phyloP scores from a whole-genome alignment of 2,113 vertebrate species.

The Hepsetus odoe region DNA sequence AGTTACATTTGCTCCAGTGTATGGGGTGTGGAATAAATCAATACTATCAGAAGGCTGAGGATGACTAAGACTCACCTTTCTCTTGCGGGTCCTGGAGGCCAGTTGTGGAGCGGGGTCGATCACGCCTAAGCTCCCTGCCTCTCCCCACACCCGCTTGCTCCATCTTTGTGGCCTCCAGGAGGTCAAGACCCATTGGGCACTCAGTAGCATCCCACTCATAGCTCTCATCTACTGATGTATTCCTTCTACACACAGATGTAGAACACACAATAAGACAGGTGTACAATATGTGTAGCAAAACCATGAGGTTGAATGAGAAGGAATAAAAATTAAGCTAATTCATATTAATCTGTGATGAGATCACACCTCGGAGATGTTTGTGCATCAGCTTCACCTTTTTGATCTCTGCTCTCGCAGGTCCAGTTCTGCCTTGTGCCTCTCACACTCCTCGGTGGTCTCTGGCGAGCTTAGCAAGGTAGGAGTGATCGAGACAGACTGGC shows the following conservation, averaged over 20 bases:
- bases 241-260: conserved; percentile 70
- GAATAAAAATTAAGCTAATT: conserved; percentile 55
- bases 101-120: conserved; percentile 52
- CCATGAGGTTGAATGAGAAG: background rate
- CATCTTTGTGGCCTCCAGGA: conserved; percentile 71
- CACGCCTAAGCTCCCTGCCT: conserved; percentile 50
- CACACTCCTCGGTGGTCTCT: conserved; percentile 76
- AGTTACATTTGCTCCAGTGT: background rate
- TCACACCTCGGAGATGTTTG: conserved; percentile 45
- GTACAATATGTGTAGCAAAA: background rate
- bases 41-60: conserved; percentile 55
- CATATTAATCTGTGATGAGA: conserved; percentile 43
- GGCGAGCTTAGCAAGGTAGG: conserved; percentile 80
- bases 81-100: conserved; percentile 69
- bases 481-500: conserved; percentile 76
- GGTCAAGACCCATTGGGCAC: conserved; percentile 66
- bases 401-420: conserved; percentile 64
- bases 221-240: conserved; percentile 81
- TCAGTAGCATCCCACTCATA: conserved; percentile 81
- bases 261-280: conserved; percentile 36
- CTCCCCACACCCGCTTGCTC: conserved; percentile 57
- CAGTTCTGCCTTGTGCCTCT: conserved; percentile 64
- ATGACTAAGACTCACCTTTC: conserved; percentile 66
- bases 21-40: background rate
- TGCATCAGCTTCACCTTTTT: conserved; percentile 75